Evolutionary conservation across 2,888 invertebrate genomes (phyloP), one percentile per base, ranked within the genome.

Genomic region (Rhamnusium bicolor): DNA sequence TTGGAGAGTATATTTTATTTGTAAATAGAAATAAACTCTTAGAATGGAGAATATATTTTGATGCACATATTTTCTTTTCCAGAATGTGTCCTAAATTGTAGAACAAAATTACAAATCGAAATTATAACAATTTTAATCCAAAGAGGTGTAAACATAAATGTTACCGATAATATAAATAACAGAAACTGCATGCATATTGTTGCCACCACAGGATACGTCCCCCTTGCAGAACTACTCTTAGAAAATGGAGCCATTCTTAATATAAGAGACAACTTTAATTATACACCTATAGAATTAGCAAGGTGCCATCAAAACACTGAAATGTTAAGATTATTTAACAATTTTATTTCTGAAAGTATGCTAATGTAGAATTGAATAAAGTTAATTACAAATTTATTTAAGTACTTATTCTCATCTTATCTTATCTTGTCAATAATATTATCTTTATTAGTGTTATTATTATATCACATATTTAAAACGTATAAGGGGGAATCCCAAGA

Each of bases 141-240:
- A 16, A 2, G 27, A 5, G 75, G 70, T 3, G 49, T 70, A 46
- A 67, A 75, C 46, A 53, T 72, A 10, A 72, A 72, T 56, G 54
- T 40, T 10, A 75, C 72, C 16, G 70, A 75, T 49, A 47, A 8
- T 18, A 8, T 75, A 24, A 66, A 7, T n/a, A 72, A 75, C 56
- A 86, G 90, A 12, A 90, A 90, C 78, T 88, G 89, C 0, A 81
- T 91, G 47, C 90, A 91, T 81, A 89, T 89, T 73, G 90, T 89
- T 12, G 90, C 90, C 1, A 89, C 90, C 86, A 88, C 88, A 72
- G 88, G 90, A 74, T 89, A 90, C 74, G 83, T 85, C 49, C 79
- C 76, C 1, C 85, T 90, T 0, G 88, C 89, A 16, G 71, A 75
- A 4, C 80, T 88, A 47, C 85, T 90, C 6, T 69, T 89, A 0